Percentiles rank a stretch among this genome's conserved stretches.
These are phyloP conservation scores for Cephus pulcher DNA, from an alignment of 2,888 invertebrate species.

Conservation along the genomic window DNA sequence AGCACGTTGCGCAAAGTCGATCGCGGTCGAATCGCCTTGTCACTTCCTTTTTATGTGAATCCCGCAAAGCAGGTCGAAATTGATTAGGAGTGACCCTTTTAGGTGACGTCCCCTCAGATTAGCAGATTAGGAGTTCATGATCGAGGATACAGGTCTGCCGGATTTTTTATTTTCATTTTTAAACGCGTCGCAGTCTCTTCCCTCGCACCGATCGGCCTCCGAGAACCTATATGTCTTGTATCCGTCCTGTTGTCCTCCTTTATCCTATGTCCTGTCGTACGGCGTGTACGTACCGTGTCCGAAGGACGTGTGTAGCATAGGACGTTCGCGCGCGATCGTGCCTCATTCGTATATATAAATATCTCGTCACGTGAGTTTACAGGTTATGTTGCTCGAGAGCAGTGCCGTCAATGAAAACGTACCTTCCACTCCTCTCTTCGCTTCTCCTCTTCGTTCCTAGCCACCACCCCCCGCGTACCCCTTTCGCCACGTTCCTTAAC, in stretches of 20 bases:
- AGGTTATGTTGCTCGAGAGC: not conserved
- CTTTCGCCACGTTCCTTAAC: not conserved
- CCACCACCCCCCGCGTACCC: not conserved
- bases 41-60: not conserved
- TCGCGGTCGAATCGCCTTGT: not conserved
- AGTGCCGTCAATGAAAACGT: not conserved
- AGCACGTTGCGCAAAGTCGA: not conserved
- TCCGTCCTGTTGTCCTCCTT: not conserved
- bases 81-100: not conserved
- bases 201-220: not conserved
- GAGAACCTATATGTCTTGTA: not conserved
- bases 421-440: not conserved
- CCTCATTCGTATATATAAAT: not conserved
- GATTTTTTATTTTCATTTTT: not conserved
- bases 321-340: not conserved
- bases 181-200: not conserved
- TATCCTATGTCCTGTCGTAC: not conserved
- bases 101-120: not conserved
- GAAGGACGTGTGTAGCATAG: not conserved
- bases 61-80: not conserved
- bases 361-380: not conserved
- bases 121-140: not conserved
- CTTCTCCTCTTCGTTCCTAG: not conserved
- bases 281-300: not conserved
- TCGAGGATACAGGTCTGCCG: not conserved